Evolutionary conservation across 1,140 invertebrate species (phyloP).

Genomic region (Anastrepha obliqua): DNA sequence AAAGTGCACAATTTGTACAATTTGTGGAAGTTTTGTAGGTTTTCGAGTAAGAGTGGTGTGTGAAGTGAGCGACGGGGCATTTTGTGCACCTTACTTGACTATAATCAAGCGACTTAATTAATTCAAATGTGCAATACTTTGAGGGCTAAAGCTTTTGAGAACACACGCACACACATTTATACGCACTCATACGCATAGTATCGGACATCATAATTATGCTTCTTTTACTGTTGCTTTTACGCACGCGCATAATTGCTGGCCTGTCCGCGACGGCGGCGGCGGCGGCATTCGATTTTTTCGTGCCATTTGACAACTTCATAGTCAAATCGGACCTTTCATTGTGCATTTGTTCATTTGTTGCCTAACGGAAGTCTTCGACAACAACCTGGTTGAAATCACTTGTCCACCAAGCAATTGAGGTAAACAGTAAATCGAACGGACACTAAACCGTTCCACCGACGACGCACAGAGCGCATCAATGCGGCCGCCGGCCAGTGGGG

Average conservation of each 20-base stretch:
- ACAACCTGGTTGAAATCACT: conserved; percentile 49
- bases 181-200: background rate
- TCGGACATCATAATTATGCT: conserved; percentile 11
- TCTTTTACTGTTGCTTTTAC: conserved; percentile 19
- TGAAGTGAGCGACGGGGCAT: background rate
- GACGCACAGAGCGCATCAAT: background rate
- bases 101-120: conserved; percentile 48
- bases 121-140: conserved; percentile 48
- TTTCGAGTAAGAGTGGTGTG: background rate
- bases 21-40: conserved; percentile 22
- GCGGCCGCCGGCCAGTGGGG: background rate
- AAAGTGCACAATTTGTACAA: conserved; percentile 15
- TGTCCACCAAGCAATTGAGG: conserved; percentile 39
- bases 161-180: background rate
- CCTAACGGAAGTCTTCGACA: conserved; percentile 41
- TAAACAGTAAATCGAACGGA: conserved; percentile 31
- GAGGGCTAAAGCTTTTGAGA: background rate
- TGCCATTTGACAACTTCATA: conserved; percentile 36
- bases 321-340: conserved; percentile 8
- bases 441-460: conserved; percentile 33
- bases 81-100: background rate
- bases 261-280: background rate
- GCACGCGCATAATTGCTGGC: background rate
- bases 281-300: background rate
- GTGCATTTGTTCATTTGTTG: background rate